Base-by-base conservation (phyloP, 2,113 vertebrate genomes). In the Pterocles gutturalis region DNA sequence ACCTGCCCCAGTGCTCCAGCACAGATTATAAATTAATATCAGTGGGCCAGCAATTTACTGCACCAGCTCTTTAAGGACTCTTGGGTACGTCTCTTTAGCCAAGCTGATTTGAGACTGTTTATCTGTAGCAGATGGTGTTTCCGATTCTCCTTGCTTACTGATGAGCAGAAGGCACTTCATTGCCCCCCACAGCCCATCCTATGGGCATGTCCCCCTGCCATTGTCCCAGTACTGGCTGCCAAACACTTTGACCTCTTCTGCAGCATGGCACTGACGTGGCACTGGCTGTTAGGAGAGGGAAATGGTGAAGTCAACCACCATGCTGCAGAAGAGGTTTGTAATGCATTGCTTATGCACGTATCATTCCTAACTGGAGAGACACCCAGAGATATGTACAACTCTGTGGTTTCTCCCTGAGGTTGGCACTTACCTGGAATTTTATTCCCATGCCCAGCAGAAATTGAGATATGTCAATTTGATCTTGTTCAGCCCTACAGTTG, bases 81-180 rank as follows among this genome's bases (percentile, higher is more conserved):
- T 70, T 11, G 84, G 66, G 73, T 51, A 65, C 0, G 4, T 41
- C 53, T 83, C 48, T 81, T 90, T 48, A 86, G 82, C 92, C 94
- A 61, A 76, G 88, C 48, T 86, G 78, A 73, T 85, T 94, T 72
- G 45, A 91, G 70, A 22, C 82, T 90, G 70, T 91, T 94, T 91
- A 80, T 69, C 73, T 2, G 3, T 6, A 83, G 66, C 89, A 95
- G 73, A 83, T 72, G 87, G 58, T 80, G 61, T 83, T 85, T 90
- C 81, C 81, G 46, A 2, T 17, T 72, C 82, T 85, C 46, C 55
- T 85, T 26, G 61, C 28, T 91, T 53, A 19, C 61, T 79, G 21
- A 70, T n/a, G 78, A 90, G 87, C 45, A 49, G 73, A 57, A 87
- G 36, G 46, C 15, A 55, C 2, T 69, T 65, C 73, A 8, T 1